These are phyloP conservation scores for Mellilla xanthometata DNA, from an alignment of 2,888 invertebrate genomes.

Conservation along the genomic window DNA sequence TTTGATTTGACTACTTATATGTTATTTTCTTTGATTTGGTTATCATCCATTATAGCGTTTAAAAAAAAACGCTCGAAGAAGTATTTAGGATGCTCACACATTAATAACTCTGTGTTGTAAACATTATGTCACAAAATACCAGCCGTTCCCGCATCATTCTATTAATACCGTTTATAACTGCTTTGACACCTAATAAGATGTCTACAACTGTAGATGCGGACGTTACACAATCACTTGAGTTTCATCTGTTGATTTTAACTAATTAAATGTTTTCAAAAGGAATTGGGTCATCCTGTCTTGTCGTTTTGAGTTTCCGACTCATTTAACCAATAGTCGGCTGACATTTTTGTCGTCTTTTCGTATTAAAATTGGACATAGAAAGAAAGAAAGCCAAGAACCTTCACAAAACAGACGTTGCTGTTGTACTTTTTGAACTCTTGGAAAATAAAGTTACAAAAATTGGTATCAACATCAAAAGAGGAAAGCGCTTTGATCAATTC, in stretches of 20 bases:
- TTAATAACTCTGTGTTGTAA: too few species aligned
- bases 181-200: constrained; percentile 8
- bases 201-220: constrained; percentile 8
- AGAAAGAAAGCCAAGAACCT: too few species aligned
- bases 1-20: too few species aligned
- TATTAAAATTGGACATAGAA: not conserved
- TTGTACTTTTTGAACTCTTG: too few species aligned
- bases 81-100: too few species aligned
- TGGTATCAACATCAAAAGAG: constrained; percentile 17
- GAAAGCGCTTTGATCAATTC: constrained; percentile 25
- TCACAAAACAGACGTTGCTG: too few species aligned
- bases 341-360: too few species aligned
- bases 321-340: not conserved
- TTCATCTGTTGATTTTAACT: constrained; percentile 16
- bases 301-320: constrained; percentile 20
- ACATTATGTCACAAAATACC: too few species aligned
- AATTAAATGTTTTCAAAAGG: constrained; percentile 23
- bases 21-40: too few species aligned
- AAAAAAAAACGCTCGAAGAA: too few species aligned
- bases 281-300: constrained; percentile 27
- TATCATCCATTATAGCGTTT: too few species aligned
- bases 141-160: not conserved
- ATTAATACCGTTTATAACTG: constrained; percentile 4
- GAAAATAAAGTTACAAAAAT: constrained; percentile 6
- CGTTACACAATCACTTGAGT: constrained; percentile 17